Percentiles rank a stretch among this genome's conserved stretches.
These are phyloP conservation scores for Menidia menidia DNA, from an alignment of 2,797 vertebrate species.

Conservation along the genomic window DNA sequence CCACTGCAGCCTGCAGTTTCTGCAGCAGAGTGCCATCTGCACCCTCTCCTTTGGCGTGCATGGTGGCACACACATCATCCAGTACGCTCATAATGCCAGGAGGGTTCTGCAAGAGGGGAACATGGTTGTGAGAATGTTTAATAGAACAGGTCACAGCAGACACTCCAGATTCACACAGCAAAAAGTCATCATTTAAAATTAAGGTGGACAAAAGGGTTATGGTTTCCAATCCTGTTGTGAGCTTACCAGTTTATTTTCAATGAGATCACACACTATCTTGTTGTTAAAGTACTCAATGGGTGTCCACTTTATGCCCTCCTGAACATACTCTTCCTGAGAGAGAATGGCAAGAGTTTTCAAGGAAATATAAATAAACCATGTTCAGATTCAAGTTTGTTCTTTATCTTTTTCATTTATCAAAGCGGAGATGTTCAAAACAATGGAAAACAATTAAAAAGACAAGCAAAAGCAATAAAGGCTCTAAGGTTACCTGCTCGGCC, in stretches of 20 bases:
- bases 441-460: neutral
- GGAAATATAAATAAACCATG: neutral
- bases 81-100: constrained; percentile 96
- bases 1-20: constrained; percentile 92
- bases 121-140: neutral
- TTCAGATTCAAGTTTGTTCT: neutral
- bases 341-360: neutral
- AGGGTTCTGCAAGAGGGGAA: constrained; percentile 84
- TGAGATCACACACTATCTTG: constrained; percentile 97
- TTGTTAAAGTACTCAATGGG: constrained; percentile 99
- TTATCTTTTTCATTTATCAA: too few species aligned
- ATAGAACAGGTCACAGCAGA: neutral
- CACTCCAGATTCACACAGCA: neutral
- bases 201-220: neutral
- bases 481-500: constrained; percentile 91
- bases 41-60: constrained; percentile 94
- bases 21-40: constrained; percentile 93
- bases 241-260: constrained; percentile 96
- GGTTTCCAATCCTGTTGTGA: neutral
- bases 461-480: neutral
- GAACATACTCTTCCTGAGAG: constrained; percentile 94
- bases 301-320: constrained; percentile 96
- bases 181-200: too few species aligned
- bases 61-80: constrained; percentile 96
- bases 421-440: neutral